Evolutionary conservation across 2,888 invertebrate species (phyloP), one percentile per base, ranked within the genome.

Genomic region (Salticus scenicus): DNA sequence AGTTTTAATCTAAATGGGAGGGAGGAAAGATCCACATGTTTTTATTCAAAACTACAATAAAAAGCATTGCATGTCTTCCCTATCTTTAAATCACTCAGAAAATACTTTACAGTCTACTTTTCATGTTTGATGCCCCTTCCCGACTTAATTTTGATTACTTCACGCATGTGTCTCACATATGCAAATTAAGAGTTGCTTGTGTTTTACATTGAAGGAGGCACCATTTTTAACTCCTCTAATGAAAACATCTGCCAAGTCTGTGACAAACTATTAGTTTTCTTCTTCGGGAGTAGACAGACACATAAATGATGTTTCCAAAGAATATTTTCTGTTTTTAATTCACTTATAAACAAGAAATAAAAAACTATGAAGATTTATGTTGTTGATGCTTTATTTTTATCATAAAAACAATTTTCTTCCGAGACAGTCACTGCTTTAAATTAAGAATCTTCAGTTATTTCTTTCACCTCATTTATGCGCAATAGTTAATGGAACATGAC

Each of bases 361-460:
- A 70, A 57, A 27, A 17, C 69, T 37, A 77, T 77, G 69, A 77
- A 77, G 57, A 67, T 57, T 69, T 57, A 5, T 47, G 47, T 12
- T 77, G 69, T 69, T 51, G 69, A n/a, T n/a, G n/a, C n/a, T n/a
- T n/a, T n/a, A n/a, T 77, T 69, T 77, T 77, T 77, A 77, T 77
- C 77, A 77, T 37, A 27, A 33, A 70, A 70, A 77, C 77, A 77
- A 69, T 47, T 77, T 77, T 64, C 47, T 57, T 67, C 51, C 24
- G 31, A 4, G 17, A 57, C 24, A 77, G 51, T 69, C 51, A 77
- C 70, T 57, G 24, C 57, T 12, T 77, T 57, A 69, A 77, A 77
- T 77, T 70, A 77, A 77, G 42, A 37, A 42, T 66, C 66, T 28
- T 17, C n/a, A 64, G 66, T 64, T 66, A 14, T 30, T 42, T 66